Evolutionary conservation across 1,140 invertebrate species (phyloP).

Genomic region (Rhizoglyphus robini): DNA sequence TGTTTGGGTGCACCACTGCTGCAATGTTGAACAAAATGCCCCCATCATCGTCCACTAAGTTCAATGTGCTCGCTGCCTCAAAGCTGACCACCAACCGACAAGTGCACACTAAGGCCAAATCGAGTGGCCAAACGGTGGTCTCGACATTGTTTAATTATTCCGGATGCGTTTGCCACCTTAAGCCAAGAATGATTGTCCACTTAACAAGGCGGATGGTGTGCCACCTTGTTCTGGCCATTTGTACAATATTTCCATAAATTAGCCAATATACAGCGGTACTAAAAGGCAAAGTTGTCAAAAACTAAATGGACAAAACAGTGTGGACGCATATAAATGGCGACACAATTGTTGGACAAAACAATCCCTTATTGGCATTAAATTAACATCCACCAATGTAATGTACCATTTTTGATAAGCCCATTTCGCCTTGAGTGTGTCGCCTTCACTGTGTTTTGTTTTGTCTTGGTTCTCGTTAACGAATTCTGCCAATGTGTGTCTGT

Average conservation of each 20-base stretch:
- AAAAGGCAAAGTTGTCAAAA: background rate
- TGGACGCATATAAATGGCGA: background rate
- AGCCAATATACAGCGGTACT: background rate
- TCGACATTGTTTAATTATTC: background rate
- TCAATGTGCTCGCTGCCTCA: too few species aligned
- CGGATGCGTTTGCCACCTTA: background rate
- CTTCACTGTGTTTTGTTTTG: background rate
- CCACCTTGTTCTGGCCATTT: too few species aligned
- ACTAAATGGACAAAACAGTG: background rate
- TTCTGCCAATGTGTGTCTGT: background rate
- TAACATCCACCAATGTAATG: conserved; percentile 1
- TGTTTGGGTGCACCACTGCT: background rate
- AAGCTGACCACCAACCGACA: background rate
- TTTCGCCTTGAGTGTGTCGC: background rate
- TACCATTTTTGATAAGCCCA: background rate
- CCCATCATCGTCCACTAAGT: too few species aligned
- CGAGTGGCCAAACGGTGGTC: background rate
- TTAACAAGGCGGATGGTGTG: background rate
- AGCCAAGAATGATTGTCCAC: conserved; percentile 5
- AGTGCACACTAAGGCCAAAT: background rate
- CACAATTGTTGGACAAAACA: conserved; percentile 1
- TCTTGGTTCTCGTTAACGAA: conserved; percentile 4
- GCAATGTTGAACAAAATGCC: too few species aligned
- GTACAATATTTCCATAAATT: conserved; percentile 10
- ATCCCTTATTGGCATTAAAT: background rate